phyloP scores from a whole-genome alignment of 1,140 invertebrate species.

The Scaptomyza pallida region DNA sequence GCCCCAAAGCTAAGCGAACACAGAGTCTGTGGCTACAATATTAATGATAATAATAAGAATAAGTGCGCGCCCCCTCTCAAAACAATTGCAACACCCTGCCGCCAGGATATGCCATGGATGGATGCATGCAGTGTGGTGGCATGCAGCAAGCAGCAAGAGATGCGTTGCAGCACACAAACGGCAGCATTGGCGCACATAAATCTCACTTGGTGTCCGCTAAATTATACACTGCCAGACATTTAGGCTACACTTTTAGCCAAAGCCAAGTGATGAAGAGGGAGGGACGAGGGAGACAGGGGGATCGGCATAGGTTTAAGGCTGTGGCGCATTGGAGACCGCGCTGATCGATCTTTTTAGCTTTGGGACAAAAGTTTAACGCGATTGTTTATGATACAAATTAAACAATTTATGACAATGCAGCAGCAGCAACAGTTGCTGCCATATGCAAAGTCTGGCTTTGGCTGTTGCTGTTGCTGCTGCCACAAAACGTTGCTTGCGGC shows the following conservation, averaged over 20 bases:
- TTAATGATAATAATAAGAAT: conserved; percentile 83
- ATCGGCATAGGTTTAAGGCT: not conserved
- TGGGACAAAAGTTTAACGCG: conserved; percentile 84
- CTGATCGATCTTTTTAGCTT: conserved; percentile 84
- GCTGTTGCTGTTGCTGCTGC: conserved; percentile 52
- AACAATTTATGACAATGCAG: conserved; percentile 84
- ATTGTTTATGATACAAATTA: conserved; percentile 85
- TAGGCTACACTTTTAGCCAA: conserved; percentile 79
- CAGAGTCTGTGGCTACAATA: conserved; percentile 51
- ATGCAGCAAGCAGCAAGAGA: conserved; percentile 8
- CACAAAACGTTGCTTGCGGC: conserved; percentile 40
- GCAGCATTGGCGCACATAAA: conserved; percentile 83
- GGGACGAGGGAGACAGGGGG: not conserved
- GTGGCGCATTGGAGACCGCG: conserved; percentile 32
- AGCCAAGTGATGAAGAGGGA: conserved; percentile 14
- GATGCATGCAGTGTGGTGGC: conserved; percentile 20
- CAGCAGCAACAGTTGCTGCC: conserved; percentile 36
- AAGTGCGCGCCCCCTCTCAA: conserved; percentile 64
- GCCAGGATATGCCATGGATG: conserved; percentile 50
- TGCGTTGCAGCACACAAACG: conserved; percentile 36
- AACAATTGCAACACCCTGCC: conserved; percentile 70
- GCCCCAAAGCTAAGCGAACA: conserved; percentile 59
- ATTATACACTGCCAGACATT: conserved; percentile 84
- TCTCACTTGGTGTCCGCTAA: conserved; percentile 84
- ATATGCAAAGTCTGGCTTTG: conserved; percentile 70